Evolutionary conservation across 1,140 invertebrate species (phyloP).

Genomic region (Trinorchestia longiramus): DNA sequence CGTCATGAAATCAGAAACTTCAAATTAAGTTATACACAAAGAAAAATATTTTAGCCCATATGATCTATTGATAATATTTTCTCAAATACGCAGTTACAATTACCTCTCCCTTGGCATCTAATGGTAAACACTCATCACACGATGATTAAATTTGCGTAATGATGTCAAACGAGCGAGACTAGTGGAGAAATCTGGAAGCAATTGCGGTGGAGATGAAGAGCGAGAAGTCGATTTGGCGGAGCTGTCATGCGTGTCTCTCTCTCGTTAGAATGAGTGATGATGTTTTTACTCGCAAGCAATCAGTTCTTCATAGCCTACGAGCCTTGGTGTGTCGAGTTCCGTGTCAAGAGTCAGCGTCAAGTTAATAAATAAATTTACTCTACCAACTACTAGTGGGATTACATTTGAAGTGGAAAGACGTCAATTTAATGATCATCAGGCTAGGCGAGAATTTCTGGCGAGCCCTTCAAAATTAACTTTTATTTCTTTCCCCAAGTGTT

Average conservation of each 20-base stretch:
- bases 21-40: neutral
- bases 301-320: no score
- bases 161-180: neutral
- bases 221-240: neutral
- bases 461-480: no score
- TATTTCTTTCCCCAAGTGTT: no score
- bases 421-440: no score
- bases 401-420: no score
- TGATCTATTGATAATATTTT: neutral
- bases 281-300: neutral
- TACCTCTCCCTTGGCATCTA: neutral
- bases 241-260: neutral
- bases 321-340: no score
- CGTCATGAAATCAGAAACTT: neutral
- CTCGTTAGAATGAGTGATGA: neutral
- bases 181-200: neutral
- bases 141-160: neutral
- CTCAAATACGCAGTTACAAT: neutral
- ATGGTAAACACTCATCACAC: neutral
- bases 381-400: no score
- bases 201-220: neutral
- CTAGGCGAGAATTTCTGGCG: no score
- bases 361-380: no score
- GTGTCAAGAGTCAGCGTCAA: no score
- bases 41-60: no score